Conservation (phyloP, 2,797 vertebrate species). For the Buceros bicornis region DNA sequence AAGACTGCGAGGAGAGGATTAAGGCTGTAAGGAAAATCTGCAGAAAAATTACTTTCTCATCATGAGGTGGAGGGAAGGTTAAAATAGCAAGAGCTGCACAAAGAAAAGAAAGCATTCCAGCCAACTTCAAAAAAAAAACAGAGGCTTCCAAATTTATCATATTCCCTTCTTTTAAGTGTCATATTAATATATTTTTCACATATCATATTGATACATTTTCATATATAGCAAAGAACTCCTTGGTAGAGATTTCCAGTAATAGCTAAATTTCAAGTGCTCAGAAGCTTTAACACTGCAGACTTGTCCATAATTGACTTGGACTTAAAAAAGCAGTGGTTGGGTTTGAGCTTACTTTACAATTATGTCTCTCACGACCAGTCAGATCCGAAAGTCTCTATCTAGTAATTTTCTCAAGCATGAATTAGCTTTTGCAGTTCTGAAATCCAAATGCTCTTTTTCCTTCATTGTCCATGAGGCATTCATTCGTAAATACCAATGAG, state of each 20-base stretch:
- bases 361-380: conserved; percentile 34
- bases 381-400: conserved; percentile 54
- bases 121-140: not conserved
- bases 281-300: conserved; percentile 25
- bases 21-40: not conserved
- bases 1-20: not conserved
- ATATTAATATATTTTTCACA: not conserved
- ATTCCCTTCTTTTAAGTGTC: not conserved
- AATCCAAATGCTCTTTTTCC: not conserved
- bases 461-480: not conserved
- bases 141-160: not conserved
- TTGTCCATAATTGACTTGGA: conserved; percentile 55
- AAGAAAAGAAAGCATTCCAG: not conserved
- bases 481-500: conserved; percentile 54
- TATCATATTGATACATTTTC: conserved; percentile 18
- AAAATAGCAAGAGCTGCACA: not conserved
- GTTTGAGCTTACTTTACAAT: conserved; percentile 54
- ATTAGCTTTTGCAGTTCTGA: conserved; percentile 42
- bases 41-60: conserved; percentile 13
- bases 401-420: conserved; percentile 52
- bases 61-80: not conserved
- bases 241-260: conserved; percentile 31
- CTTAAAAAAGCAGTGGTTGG: conserved; percentile 48
- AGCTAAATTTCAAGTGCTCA: conserved; percentile 28
- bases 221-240: conserved; percentile 8